Conservation (phyloP, 2,888 invertebrate genomes). For the Polia nebulosa region DNA sequence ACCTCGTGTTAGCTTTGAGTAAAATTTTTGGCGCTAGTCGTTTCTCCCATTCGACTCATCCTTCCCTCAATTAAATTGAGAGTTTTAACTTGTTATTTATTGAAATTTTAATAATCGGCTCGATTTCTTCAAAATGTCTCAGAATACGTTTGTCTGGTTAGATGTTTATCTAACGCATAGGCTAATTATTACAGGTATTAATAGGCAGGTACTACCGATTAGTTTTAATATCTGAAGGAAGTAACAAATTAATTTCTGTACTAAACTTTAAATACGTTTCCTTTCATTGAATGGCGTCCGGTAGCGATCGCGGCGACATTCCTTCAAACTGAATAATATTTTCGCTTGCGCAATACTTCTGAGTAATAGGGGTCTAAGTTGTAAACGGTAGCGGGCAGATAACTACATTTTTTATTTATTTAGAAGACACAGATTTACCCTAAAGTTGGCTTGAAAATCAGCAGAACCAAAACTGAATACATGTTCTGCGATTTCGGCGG, state of each 20-base stretch:
- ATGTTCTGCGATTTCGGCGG: too few species aligned
- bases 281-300: slow-evolving; percentile 62
- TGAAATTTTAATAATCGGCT: too few species aligned
- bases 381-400: slow-evolving; percentile 1
- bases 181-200: not conserved
- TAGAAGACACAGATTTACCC: too few species aligned
- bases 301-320: slow-evolving; percentile 57
- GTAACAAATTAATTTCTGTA: slow-evolving; percentile 48
- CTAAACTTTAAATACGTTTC: slow-evolving; percentile 57
- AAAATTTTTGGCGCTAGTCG: too few species aligned
- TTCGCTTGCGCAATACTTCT: slow-evolving; percentile 63
- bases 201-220: not conserved
- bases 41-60: too few species aligned
- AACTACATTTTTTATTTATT: not conserved
- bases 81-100: too few species aligned
- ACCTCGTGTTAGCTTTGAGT: too few species aligned
- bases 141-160: too few species aligned
- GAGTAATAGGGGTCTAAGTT: slow-evolving; percentile 26
- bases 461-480: too few species aligned
- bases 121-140: too few species aligned
- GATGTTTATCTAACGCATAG: not conserved
- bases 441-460: too few species aligned
- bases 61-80: too few species aligned
- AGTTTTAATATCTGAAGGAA: slow-evolving; percentile 45
- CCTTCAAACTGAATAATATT: slow-evolving; percentile 73